A percentile compares a stretch with the other conserved stretches of the same genome.
phyloP scores from a whole-genome alignment of 1,140 invertebrate species.

The Vollenhovia emeryi region DNA sequence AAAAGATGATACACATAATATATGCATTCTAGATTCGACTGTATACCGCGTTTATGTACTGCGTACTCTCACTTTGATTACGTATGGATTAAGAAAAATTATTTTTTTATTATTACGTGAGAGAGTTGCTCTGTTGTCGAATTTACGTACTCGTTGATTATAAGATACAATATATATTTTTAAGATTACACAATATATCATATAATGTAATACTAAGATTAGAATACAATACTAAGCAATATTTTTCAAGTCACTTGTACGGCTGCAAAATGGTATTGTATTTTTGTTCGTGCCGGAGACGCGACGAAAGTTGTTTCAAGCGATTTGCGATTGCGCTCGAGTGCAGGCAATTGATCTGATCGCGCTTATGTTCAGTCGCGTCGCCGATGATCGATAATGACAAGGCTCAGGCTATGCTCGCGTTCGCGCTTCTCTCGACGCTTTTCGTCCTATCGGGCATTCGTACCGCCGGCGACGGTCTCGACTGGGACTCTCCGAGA shows the following conservation, averaged over 20 bases:
- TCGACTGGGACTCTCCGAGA: neutral
- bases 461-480: slow-evolving; percentile 5
- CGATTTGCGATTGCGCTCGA: neutral
- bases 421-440: slow-evolving; percentile 59
- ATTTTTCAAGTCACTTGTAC: neutral
- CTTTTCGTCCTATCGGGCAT: slow-evolving; percentile 58
- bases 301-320: neutral
- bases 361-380: slow-evolving; percentile 39
- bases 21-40: neutral
- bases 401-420: slow-evolving; percentile 72
- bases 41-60: neutral
- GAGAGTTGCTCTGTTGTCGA: neutral
- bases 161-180: no score
- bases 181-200: neutral
- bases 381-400: slow-evolving; percentile 57
- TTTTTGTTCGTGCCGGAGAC: neutral
- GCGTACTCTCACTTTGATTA: neutral
- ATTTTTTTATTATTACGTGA: neutral
- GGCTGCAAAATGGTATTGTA: neutral
- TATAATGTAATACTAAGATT: neutral
- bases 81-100: neutral
- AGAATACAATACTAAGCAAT: neutral
- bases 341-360: slow-evolving; percentile 20
- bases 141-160: no score
- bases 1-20: no score